Evolutionary conservation across 2,113 vertebrate genomes (phyloP), one percentile per base, ranked within the genome.

Genomic region (Gallinago jamesoni): DNA sequence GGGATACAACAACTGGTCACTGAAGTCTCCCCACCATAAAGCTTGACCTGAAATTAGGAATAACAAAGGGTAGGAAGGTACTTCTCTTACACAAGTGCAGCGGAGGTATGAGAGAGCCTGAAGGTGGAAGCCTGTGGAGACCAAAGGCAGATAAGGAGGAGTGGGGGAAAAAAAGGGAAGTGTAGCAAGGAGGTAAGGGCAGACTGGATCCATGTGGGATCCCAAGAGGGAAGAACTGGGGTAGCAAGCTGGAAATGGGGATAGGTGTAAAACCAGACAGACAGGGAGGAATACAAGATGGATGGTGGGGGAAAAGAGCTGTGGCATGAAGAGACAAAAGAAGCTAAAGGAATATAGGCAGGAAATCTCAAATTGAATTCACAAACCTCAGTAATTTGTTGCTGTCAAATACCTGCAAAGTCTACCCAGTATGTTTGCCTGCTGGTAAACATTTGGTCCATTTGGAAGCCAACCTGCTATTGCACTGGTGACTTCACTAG

Each of bases 351-450:
- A 77, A 92, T 22, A 47, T 5, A 68, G 24, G 33, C 68, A 84
- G 60, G 59, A 93, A 91, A 84, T 43, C 7, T 47, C 25, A 35
- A 60, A 69, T 1, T 15, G 7, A 68, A 85, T 88, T 92, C 1
- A 1, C 35, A 60, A 83, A 64, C 7, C 14, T 72, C 33, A 30
- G 35, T 27, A 55, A 35, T 50, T 13, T 39, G 9, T 15, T 63
- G 60, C 50, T 86, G 53, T 35, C 74, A 75, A 81, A 81, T 57
- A 86, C 55, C 45, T 81, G 77, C 45, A 73, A 80, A 87, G 39
- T 41, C 64, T 37, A 41, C 1, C 14, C 20, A 9, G 35, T 10
- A 28, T 2, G 3, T 47, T 72, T 55, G 87, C 37, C 13, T 0
- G 0, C 39, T 82, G 47, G 37, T 45, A 88, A 90, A 79, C 5